Evolutionary conservation across 2,888 invertebrate genomes (phyloP).

Genomic region (Hyppa rectilinea): DNA sequence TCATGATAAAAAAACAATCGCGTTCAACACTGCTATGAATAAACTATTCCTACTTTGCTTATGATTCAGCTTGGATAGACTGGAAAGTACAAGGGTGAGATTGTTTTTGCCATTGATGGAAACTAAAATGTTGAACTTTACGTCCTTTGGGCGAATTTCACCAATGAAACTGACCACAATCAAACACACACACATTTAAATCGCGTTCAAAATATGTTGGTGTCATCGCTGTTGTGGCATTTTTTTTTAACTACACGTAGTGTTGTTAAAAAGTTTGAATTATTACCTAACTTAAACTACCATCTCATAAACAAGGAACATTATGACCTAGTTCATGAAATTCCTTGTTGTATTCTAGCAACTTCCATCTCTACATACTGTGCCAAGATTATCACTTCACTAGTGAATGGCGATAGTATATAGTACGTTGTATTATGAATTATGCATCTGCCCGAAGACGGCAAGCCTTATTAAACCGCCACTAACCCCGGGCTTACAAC

Average conservation of each 20-base stretch:
- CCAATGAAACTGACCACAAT: not conserved
- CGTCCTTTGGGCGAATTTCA: not conserved
- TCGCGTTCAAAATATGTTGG: not conserved
- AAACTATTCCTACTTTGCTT: constrained; percentile 12
- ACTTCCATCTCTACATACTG: constrained; percentile 14
- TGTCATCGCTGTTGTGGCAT: not conserved
- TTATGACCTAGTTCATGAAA: not conserved
- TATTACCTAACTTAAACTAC: not conserved
- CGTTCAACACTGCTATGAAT: constrained; percentile 33
- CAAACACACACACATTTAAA: too few species aligned
- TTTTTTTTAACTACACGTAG: not conserved
- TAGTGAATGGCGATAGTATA: constrained; percentile 49
- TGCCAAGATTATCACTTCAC: constrained; percentile 53
- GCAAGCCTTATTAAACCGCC: constrained; percentile 61
- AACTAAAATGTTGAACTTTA: not conserved
- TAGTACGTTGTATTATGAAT: constrained; percentile 61
- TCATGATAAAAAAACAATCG: constrained; percentile 45
- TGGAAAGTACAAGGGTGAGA: not conserved
- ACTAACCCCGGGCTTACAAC: constrained; percentile 49
- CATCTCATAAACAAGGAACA: not conserved
- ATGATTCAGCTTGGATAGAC: constrained; percentile 19
- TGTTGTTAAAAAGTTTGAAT: not conserved
- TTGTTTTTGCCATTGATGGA: not conserved
- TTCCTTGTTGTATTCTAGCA: not conserved
- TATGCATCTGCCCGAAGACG: constrained; percentile 59